phyloP scores from a whole-genome alignment of 2,888 invertebrate genomes.

The Orthosia gracilis region DNA sequence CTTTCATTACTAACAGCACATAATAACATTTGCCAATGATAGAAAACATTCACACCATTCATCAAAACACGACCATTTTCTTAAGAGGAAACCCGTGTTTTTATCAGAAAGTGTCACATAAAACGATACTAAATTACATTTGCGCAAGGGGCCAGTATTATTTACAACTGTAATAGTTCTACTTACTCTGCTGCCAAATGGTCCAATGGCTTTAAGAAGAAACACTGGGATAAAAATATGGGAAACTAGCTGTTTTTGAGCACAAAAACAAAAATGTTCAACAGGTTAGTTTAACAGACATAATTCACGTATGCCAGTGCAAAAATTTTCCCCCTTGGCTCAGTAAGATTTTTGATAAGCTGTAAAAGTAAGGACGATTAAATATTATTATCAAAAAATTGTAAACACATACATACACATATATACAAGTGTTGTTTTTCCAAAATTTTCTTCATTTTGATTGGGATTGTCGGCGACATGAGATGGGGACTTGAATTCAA shows the following conservation, averaged over 20 bases:
- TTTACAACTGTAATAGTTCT: constrained; percentile 49
- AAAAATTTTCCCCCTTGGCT: too few relatives aligned
- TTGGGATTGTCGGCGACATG: too few relatives aligned
- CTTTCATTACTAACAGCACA: background rate
- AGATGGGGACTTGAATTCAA: too few relatives aligned
- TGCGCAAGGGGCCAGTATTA: constrained; percentile 49
- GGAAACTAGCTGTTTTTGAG: background rate
- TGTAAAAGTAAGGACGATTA: too few relatives aligned
- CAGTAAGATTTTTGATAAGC: too few relatives aligned
- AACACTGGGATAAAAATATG: background rate
- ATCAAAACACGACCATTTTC: constrained; percentile 50
- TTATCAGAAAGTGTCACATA: constrained; percentile 54
- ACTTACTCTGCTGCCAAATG: background rate
- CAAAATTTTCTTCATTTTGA: too few relatives aligned
- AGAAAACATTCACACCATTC: constrained; percentile 45
- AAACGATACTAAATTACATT: constrained; percentile 58
- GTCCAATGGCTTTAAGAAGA: background rate
- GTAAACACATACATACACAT: too few relatives aligned
- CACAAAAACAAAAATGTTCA: background rate
- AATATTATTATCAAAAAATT: too few relatives aligned
- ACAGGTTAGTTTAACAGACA: too few relatives aligned
- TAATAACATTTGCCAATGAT: constrained; percentile 39
- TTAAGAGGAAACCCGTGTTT: constrained; percentile 60
- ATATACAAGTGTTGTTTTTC: too few relatives aligned
- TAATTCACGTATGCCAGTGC: too few relatives aligned